Conservation (phyloP, 1,140 invertebrate species). For the Zaprionus nigranus region DNA sequence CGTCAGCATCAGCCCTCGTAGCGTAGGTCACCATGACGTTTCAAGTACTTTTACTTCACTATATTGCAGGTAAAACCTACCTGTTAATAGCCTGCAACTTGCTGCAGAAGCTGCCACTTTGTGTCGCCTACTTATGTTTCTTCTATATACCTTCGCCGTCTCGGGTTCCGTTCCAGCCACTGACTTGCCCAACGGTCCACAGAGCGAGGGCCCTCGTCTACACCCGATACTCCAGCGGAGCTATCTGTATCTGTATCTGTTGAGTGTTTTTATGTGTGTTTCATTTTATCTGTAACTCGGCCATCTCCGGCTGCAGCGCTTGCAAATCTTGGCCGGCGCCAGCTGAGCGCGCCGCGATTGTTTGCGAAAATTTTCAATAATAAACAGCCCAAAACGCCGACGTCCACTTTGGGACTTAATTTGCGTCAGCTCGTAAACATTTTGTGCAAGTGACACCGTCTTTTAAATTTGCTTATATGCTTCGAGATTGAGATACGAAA, state of each 20-base stretch:
- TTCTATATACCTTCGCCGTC: conserved; percentile 10
- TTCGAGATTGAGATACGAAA: conserved; percentile 59
- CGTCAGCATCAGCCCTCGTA: conserved; percentile 12
- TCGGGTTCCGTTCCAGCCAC: conserved; percentile 47
- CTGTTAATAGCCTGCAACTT: conserved; percentile 57
- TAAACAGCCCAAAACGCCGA: conserved; percentile 54
- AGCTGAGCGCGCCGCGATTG: conserved; percentile 55
- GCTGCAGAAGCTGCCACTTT: conserved; percentile 30
- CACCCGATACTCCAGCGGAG: background rate
- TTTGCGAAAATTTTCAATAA: conserved; percentile 67
- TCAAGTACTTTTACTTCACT: background rate
- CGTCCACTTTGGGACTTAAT: conserved; percentile 70
- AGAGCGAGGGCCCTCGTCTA: conserved; percentile 33
- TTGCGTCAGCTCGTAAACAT: conserved; percentile 51
- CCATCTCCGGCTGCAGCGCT: conserved; percentile 37
- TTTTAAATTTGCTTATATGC: conserved; percentile 54
- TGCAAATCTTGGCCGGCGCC: conserved; percentile 54
- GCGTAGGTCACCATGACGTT: conserved; percentile 13
- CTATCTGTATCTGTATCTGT: conserved; percentile 36
- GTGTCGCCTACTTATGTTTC: conserved; percentile 42
- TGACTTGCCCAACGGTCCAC: conserved; percentile 63
- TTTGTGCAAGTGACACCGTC: conserved; percentile 32
- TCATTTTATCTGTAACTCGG: conserved; percentile 9
- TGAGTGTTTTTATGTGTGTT: conserved; percentile 17
- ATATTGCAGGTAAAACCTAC: conserved; percentile 23